Percentiles rank a stretch among this genome's conserved stretches.
Conservation (phyloP, 2,888 invertebrate species). For the Lottia scabra region DNA sequence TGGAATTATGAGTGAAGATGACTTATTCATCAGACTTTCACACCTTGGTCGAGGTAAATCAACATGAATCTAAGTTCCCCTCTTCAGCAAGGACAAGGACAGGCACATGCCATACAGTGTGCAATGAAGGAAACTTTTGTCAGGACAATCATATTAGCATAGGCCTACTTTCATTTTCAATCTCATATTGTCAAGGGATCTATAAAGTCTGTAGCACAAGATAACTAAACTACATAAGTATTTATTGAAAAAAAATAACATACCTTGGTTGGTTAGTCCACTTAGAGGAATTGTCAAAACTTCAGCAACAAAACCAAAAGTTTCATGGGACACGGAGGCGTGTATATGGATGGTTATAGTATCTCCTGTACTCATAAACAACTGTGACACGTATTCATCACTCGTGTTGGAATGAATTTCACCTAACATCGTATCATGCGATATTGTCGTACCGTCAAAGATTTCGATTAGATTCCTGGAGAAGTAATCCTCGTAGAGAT, state of each 20-base stretch:
- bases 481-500: constrained; percentile 70
- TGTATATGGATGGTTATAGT: constrained; percentile 86
- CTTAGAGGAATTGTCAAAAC: constrained; percentile 86
- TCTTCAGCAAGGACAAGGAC: too few relatives aligned
- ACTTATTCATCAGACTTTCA: too few relatives aligned
- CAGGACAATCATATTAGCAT: too few relatives aligned
- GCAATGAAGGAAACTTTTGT: too few relatives aligned
- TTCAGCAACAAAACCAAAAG: constrained; percentile 96
- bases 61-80: too few relatives aligned
- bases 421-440: constrained; percentile 67
- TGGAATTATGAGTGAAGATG: too few relatives aligned
- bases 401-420: constrained; percentile 53
- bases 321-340: constrained; percentile 92
- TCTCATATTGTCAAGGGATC: too few relatives aligned
- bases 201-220: too few relatives aligned
- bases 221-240: too few relatives aligned
- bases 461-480: constrained; percentile 82
- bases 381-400: constrained; percentile 33
- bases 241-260: constrained; percentile 15
- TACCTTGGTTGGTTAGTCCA: constrained; percentile 62
- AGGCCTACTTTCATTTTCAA: too few relatives aligned
- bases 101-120: too few relatives aligned
- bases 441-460: constrained; percentile 92
- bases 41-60: too few relatives aligned
- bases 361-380: constrained; percentile 54